phyloP scores from a whole-genome alignment of 2,113 vertebrate species.

The Gasterosteus nipponicus region DNA sequence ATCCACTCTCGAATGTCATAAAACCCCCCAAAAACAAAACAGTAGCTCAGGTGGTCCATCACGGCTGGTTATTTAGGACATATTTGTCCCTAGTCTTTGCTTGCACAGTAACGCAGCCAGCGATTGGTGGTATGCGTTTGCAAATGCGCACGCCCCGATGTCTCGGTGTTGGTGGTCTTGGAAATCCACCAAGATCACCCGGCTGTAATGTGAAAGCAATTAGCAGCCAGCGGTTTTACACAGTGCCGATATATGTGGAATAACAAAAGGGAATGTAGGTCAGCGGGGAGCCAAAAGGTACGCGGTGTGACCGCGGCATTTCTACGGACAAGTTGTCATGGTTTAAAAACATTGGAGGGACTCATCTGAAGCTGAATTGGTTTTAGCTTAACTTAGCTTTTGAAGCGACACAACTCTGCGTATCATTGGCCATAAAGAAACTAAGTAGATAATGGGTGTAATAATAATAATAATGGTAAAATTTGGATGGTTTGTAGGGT shows the following conservation, averaged over 20 bases:
- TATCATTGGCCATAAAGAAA: not conserved
- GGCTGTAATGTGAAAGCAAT: constrained; percentile 91
- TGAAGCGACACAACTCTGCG: not conserved
- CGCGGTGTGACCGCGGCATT: constrained; percentile 8
- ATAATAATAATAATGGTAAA: not conserved
- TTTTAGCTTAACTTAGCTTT: not conserved
- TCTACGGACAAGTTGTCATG: not conserved
- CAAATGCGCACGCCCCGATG: constrained; percentile 64
- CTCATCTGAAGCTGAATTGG: not conserved
- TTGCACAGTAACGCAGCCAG: constrained; percentile 20
- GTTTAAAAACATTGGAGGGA: not conserved
- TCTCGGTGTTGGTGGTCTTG: constrained; percentile 88
- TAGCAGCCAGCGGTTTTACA: constrained; percentile 84
- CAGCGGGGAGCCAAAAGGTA: constrained; percentile 58
- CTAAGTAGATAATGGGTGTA: not conserved
- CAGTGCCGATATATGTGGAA: constrained; percentile 74
- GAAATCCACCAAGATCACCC: constrained; percentile 85
- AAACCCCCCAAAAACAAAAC: constrained; percentile 21
- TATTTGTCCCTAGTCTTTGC: constrained; percentile 29
- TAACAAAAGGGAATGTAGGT: constrained; percentile 75
- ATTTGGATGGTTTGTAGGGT: constrained; percentile 6
- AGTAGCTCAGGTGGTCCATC: constrained; percentile 28
- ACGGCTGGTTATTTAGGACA: constrained; percentile 16
- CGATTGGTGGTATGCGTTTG: constrained; percentile 61
- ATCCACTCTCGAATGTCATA: constrained; percentile 1